A percentile compares a stretch with the other conserved stretches of the same genome.
Evolutionary conservation across 2,888 invertebrate genomes (phyloP).

Genomic region (Lucinisca nassula): DNA sequence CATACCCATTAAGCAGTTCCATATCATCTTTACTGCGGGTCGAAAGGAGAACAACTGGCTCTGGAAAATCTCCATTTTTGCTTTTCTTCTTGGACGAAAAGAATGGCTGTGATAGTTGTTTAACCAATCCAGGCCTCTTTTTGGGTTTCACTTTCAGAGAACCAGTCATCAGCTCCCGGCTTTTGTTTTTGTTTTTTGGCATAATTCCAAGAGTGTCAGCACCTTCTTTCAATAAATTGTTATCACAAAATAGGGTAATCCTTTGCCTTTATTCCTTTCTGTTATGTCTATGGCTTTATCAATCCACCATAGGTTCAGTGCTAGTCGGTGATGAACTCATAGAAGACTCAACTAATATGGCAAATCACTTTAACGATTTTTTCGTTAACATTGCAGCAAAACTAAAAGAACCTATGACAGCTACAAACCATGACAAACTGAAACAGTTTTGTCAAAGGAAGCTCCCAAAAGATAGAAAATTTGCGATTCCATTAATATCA

Average conservation of each 20-base stretch:
- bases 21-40: conserved; percentile 50
- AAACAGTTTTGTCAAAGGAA: too few species aligned
- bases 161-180: conserved; percentile 53
- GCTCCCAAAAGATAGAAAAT: too few species aligned
- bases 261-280: not conserved
- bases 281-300: not conserved
- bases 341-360: too few species aligned
- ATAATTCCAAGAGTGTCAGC: not conserved
- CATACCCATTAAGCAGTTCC: conserved; percentile 59
- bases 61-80: conserved; percentile 24
- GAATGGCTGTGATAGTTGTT: conserved; percentile 68
- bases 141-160: conserved; percentile 69
- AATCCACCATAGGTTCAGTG: too few species aligned
- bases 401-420: too few species aligned
- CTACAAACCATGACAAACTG: too few species aligned
- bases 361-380: too few species aligned
- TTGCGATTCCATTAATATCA: too few species aligned
- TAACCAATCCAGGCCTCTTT: conserved; percentile 66
- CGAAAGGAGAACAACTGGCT: conserved; percentile 28
- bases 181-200: conserved; percentile 53
- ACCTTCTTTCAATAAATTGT: not conserved
- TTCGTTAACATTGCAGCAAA: too few species aligned
- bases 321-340: too few species aligned
- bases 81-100: conserved; percentile 62
- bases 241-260: not conserved